These are phyloP conservation scores for Bedellia somnulentella DNA, from an alignment of 2,888 invertebrate genomes.

Conservation along the genomic window DNA sequence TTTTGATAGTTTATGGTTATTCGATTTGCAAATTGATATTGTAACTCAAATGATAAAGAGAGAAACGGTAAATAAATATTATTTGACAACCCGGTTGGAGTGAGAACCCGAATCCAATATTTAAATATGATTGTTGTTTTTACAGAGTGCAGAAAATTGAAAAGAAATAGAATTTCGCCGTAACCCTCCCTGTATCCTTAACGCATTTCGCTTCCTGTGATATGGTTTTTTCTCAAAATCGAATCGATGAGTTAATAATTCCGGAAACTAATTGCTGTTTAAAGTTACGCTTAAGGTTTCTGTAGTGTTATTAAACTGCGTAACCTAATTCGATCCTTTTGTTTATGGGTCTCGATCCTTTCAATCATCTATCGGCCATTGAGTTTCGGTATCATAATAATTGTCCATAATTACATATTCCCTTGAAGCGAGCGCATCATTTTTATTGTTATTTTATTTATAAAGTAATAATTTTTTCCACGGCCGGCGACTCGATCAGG, in stretches of 20 bases:
- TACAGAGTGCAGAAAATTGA: conserved; percentile 54
- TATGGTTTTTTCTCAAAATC: too few species aligned
- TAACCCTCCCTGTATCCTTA: conserved; percentile 31
- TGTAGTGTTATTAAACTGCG: conserved; percentile 41
- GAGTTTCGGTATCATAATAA: conserved; percentile 58
- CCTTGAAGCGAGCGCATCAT: conserved; percentile 50
- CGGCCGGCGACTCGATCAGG: conserved; percentile 47
- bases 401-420: conserved; percentile 62
- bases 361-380: conserved; percentile 59
- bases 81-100: too few species aligned
- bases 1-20: too few species aligned
- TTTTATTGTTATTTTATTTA: conserved; percentile 63
- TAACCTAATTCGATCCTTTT: conserved; percentile 56
- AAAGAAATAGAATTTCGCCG: conserved; percentile 48
- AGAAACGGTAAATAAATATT: too few species aligned
- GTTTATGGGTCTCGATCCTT: conserved; percentile 58
- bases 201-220: conserved; percentile 33
- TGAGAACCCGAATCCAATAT: conserved; percentile 39
- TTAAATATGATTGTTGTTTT: conserved; percentile 58
- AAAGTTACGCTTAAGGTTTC: conserved; percentile 4
- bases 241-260: conserved; percentile 1
- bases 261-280: conserved; percentile 5
- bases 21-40: too few species aligned
- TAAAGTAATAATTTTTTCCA: conserved; percentile 58
- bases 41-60: too few species aligned